phyloP scores from a whole-genome alignment of 2,797 vertebrate genomes.

The Eremophila alpestris region DNA sequence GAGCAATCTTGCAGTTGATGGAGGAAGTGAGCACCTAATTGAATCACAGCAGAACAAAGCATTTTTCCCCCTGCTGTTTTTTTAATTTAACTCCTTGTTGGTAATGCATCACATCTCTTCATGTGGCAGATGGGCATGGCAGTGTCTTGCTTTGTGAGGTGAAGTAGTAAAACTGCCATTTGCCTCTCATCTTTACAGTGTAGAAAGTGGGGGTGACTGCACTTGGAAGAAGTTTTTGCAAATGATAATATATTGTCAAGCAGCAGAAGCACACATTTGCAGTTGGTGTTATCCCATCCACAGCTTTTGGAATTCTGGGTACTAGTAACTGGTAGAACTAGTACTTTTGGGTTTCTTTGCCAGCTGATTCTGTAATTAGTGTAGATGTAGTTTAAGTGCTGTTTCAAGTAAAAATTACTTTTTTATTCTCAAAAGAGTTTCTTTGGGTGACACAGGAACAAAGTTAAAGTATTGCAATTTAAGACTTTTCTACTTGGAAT shows the following conservation, averaged over 20 bases:
- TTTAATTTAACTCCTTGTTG: background rate
- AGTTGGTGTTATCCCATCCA: background rate
- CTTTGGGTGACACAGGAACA: background rate
- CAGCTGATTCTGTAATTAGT: background rate
- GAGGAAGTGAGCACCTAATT: background rate
- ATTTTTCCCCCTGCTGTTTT: rapidly evolving
- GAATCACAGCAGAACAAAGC: background rate
- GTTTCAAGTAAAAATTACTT: background rate
- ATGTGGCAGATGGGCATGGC: background rate
- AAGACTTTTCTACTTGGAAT: background rate
- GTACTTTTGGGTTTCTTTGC: background rate
- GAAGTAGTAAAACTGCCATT: background rate
- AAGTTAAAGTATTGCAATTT: background rate
- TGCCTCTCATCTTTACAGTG: background rate
- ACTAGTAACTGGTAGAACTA: background rate
- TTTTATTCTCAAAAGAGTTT: background rate
- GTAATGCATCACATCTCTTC: background rate
- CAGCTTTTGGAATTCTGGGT: background rate
- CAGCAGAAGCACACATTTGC: background rate
- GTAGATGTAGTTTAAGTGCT: background rate
- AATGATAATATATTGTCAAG: background rate
- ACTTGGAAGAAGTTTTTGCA: background rate
- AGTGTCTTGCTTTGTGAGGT: background rate
- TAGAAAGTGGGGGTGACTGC: background rate
- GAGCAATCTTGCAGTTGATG: background rate